Conservation (phyloP, 2,113 vertebrate genomes). For the Alexandromys fortis region DNA sequence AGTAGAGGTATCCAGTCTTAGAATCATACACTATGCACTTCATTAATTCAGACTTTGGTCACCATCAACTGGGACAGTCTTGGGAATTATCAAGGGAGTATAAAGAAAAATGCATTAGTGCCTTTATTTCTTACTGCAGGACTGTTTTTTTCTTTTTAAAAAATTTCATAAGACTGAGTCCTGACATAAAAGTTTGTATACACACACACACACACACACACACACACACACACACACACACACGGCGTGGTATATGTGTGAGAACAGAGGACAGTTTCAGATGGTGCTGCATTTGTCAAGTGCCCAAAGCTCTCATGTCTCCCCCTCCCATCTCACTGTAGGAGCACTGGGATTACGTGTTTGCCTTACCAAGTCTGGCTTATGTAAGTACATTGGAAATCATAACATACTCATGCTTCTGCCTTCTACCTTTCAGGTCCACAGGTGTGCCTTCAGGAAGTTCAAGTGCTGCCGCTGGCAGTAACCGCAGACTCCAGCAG, state of each 20-base stretch:
- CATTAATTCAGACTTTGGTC: neutral
- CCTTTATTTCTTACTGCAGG: neutral
- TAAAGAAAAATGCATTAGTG: neutral
- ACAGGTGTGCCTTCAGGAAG: constrained; percentile 58
- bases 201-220: too few species aligned
- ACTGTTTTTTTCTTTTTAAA: neutral
- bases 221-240: too few species aligned
- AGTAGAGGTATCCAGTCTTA: neutral
- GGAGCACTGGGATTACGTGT: neutral
- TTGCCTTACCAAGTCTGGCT: neutral
- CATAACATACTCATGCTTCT: neutral
- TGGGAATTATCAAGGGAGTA: neutral
- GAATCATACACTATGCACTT: neutral
- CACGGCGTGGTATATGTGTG: neutral
- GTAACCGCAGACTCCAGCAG: constrained; percentile 87
- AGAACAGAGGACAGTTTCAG: neutral
- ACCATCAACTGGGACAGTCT: neutral
- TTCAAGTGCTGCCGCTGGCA: constrained; percentile 77
- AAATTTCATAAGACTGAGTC: neutral
- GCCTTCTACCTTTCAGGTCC: constrained; percentile 82
- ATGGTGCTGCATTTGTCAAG: neutral
- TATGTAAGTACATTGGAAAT: neutral
- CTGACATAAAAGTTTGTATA: neutral
- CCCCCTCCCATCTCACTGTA: too few species aligned
- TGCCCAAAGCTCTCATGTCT: neutral